phyloP scores from a whole-genome alignment of 1,140 invertebrate species.

The Ladona fulva region DNA sequence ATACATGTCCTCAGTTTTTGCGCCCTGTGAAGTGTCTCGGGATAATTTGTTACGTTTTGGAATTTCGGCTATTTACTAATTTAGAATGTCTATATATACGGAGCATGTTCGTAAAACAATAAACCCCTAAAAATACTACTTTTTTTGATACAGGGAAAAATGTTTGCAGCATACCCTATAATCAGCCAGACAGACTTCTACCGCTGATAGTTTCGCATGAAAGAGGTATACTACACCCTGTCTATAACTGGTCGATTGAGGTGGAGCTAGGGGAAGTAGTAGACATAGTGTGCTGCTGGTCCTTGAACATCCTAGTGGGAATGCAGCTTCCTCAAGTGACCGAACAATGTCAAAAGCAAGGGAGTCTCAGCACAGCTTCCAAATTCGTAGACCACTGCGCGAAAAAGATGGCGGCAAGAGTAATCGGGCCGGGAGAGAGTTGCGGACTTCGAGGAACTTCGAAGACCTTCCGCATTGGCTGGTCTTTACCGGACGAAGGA shows the following conservation, averaged over 20 bases:
- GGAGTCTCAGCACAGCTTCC: neutral
- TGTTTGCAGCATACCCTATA: too few species aligned
- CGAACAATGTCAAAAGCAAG: neutral
- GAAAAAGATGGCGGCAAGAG: neutral
- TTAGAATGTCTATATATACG: too few species aligned
- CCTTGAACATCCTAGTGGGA: neutral
- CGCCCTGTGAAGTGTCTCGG: too few species aligned
- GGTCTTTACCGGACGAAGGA: neutral
- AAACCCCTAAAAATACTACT: too few species aligned
- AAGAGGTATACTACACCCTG: neutral
- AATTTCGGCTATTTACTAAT: too few species aligned
- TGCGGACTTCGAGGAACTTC: neutral
- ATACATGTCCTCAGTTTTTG: too few species aligned
- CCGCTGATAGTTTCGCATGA: neutral
- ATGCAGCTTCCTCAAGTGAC: neutral
- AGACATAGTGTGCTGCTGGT: neutral
- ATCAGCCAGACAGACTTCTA: neutral
- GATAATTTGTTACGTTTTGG: too few species aligned
- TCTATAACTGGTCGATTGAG: neutral
- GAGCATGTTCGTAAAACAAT: too few species aligned
- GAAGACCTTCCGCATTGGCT: neutral
- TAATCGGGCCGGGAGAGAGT: neutral
- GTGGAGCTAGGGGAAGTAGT: neutral
- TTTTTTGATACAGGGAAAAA: too few species aligned
- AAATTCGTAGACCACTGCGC: neutral